Evolutionary conservation across 2,113 vertebrate species (phyloP), one percentile per base, ranked within the genome.

Genomic region (Equus quagga): DNA sequence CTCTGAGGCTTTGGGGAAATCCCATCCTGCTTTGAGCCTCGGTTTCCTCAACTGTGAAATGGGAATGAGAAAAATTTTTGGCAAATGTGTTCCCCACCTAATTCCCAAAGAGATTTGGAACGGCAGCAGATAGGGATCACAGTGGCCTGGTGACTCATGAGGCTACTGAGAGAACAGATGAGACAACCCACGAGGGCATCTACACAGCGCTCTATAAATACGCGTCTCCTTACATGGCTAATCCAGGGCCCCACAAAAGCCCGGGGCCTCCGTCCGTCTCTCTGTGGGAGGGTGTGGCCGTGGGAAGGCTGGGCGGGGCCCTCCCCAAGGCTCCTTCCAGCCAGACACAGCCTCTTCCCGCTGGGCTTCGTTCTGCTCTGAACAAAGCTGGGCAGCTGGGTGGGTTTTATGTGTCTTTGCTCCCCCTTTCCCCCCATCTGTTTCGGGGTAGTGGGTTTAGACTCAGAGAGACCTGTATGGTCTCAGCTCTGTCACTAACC

Each of bases 151-250:
- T 65, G 54, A 70, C 31, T 87, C 69, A 49, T 1, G 51, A 1
- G 41, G 75, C 46, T 56, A 15, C 24, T 6, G 41, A 70, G 19
- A 62, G 33, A 69, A 41, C 0, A 49, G 23, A 24, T 6, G 36
- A 36, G 80, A 23, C 2, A 5, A 10, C 4, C 21, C 1, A 2
- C 4, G 3, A 49, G 13, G 23, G 5, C 36, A 51, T 17, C 31
- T 2, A 13, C 5, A 1, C 3, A 5, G 28, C 3, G 33, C 7
- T n/a, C 75, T 60, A 9, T 31, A 83, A 31, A 54, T 14, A 10
- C 6, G 1, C 0, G 0, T 21, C 5, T 33, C 49, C 54, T 60
- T 17, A 67, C 1, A 0, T 24, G 21, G 6, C 41, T 72, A 18
- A 44, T 8, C 31, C 13, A 49, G 44, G 67, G 33, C 44, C 51